Base-by-base conservation (phyloP, 2,113 vertebrate species). In the Nannobrachium achirus region DNA sequence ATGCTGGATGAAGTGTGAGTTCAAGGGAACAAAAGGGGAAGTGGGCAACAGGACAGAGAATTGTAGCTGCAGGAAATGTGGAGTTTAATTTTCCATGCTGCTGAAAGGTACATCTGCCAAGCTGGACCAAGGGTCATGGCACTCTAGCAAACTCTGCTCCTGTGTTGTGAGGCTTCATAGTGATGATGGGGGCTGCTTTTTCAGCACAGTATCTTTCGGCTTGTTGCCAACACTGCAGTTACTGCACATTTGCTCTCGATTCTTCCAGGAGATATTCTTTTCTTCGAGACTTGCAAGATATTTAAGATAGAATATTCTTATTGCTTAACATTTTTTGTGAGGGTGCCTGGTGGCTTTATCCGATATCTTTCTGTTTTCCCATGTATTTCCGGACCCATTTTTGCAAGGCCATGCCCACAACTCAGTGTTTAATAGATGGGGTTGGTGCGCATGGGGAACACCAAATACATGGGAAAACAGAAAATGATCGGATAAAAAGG, bases 71-170 rank as follows among this genome's bases (percentile, higher is more conserved):
- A 20, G 14, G 33, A 56, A 56, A 25, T 60, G 15, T 44, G 8
- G 25, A 14, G 57, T 19, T 60, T 13, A 16, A 40, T 44, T 44
- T 44, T 19, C 58, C 18, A 60, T 41, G 42, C 3, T 13, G 16
- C 18, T 45, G 60, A 68, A 45, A 18, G 55, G 18, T 16, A 42
- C 56, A 16, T 63, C 64, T 72, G 51, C 41, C 14, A 15, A 56
- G 18, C n/a, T 25, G 25, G 69, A 63, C 59, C 7, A 66, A 33
- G 71, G 53, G 25, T 66, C 56, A 57, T 48, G 63, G 52, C n/a
- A 41, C 45, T 69, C 11, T 61, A 58, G 70, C 46, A 15, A 58
- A 19, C 25, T 16, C 8, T 55, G 13, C 38, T 42, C 7, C 55
- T 62, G 15, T 61, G 40, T 45, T 19, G 15, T 20, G 18, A 61